Percentiles rank a stretch among this genome's conserved stretches.
phyloP scores from a whole-genome alignment of 2,797 vertebrate species.

The Okamejei kenojei region DNA sequence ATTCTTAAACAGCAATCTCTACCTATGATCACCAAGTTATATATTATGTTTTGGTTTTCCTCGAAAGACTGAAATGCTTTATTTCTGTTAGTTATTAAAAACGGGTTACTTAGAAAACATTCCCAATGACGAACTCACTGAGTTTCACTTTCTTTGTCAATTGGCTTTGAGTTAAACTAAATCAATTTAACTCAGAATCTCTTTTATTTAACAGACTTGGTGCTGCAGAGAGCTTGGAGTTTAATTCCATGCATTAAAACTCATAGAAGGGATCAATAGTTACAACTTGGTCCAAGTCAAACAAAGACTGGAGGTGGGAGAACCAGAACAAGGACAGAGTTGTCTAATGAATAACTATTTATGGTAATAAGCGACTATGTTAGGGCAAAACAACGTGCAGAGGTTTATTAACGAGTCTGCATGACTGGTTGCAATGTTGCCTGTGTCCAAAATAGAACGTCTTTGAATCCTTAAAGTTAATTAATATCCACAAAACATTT shows the following conservation, averaged over 20 bases:
- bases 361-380: background rate
- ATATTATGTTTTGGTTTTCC: background rate
- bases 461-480: background rate
- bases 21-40: background rate
- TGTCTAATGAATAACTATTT: constrained; percentile 29
- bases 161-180: background rate
- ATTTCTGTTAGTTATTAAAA: background rate
- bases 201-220: background rate
- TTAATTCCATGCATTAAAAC: background rate
- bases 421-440: background rate
- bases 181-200: background rate
- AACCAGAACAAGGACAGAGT: constrained; percentile 2
- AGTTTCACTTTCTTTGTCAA: background rate
- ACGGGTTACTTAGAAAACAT: background rate
- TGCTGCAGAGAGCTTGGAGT: background rate
- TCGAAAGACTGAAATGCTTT: background rate
- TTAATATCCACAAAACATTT: background rate
- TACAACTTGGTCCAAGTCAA: background rate
- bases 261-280: background rate
- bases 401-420: background rate
- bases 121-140: background rate
- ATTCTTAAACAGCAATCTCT: background rate
- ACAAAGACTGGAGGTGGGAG: background rate
- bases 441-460: background rate
- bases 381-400: background rate